phyloP scores from a whole-genome alignment of 2,113 vertebrate genomes.

The Motacilla alba region DNA sequence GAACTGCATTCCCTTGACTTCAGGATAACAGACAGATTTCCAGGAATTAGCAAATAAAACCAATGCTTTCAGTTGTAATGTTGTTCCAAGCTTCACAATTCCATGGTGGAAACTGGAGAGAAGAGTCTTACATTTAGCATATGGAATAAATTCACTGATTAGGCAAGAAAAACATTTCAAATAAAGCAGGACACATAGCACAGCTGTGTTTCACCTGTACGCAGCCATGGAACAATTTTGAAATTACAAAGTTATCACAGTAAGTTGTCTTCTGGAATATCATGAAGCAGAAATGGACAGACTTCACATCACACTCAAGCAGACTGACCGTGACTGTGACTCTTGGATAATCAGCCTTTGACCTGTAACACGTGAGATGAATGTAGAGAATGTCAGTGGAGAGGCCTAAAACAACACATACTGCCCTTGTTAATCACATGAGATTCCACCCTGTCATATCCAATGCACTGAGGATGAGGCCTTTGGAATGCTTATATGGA shows the following conservation, averaged over 20 bases:
- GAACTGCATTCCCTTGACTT: neutral
- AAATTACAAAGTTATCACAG: neutral
- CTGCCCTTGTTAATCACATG: neutral
- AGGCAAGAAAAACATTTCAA: neutral
- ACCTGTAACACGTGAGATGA: neutral
- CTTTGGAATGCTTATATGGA: neutral
- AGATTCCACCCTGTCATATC: neutral
- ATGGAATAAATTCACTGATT: neutral
- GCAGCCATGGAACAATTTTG: neutral
- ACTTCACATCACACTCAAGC: neutral
- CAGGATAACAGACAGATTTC: neutral
- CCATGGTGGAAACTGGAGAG: neutral
- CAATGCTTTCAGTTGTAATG: neutral
- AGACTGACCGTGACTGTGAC: neutral
- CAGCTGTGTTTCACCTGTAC: neutral
- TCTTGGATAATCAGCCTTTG: neutral
- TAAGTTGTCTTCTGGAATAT: neutral
- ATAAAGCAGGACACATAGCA: neutral
- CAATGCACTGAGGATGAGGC: neutral
- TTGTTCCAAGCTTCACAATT: neutral
- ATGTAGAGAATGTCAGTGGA: neutral
- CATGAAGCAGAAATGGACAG: neutral
- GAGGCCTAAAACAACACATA: neutral
- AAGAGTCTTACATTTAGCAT: neutral
- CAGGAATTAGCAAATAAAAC: neutral